Evolutionary conservation across 2,113 vertebrate species (phyloP).

Genomic region (Oryzias celebensis): DNA sequence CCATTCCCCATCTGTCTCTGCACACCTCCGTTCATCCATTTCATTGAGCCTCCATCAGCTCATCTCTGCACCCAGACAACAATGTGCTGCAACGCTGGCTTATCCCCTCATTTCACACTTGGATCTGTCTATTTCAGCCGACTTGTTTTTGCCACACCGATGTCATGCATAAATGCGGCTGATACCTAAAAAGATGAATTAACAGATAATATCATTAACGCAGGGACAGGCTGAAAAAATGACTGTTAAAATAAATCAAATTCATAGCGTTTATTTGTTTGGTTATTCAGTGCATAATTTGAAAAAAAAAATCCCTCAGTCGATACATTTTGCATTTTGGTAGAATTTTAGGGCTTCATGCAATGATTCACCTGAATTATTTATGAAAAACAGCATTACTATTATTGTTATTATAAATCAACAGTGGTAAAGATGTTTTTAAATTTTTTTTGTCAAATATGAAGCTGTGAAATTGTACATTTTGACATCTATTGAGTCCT

Average conservation of each 20-base stretch:
- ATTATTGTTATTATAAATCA: neutral
- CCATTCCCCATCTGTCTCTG: slow-evolving; percentile 23
- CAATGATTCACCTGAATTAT: too few relatives aligned
- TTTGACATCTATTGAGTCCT: slow-evolving; percentile 1
- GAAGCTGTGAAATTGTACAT: neutral
- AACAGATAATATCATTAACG: neutral
- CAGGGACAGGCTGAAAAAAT: neutral
- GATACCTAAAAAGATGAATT: neutral
- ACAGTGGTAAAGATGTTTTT: neutral
- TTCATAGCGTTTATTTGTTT: too few relatives aligned
- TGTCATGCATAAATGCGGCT: neutral
- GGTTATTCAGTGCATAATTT: too few relatives aligned
- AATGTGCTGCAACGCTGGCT: slow-evolving; percentile 9
- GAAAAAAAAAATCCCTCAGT: too few relatives aligned
- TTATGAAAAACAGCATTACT: too few relatives aligned
- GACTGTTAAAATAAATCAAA: too few relatives aligned
- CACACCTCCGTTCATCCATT: slow-evolving; percentile 25
- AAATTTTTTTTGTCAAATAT: neutral
- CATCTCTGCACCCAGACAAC: slow-evolving; percentile 20
- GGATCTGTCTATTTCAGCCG: slow-evolving; percentile 5
- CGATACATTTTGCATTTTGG: too few relatives aligned
- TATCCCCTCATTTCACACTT: slow-evolving; percentile 33
- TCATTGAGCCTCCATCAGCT: slow-evolving; percentile 14
- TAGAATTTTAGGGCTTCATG: too few relatives aligned
- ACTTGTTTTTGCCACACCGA: neutral